Evolutionary conservation across 2,797 vertebrate genomes (phyloP), one percentile per base, ranked within the genome.

Genomic region (Pipistrellus pipistrellus): DNA sequence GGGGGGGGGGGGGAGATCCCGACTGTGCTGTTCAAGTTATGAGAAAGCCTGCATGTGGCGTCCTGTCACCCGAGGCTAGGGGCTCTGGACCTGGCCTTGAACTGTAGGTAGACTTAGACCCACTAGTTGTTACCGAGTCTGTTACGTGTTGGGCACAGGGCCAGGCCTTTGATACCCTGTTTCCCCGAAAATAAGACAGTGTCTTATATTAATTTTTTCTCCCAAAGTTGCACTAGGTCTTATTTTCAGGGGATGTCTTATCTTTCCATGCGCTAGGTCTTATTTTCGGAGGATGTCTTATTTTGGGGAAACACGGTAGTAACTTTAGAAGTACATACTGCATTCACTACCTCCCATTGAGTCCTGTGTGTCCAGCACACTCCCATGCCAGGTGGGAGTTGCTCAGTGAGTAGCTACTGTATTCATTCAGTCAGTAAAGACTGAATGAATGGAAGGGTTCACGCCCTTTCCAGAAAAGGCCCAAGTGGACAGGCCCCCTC

Each of bases 1-100:
- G 14, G 14, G 48, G 48, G 15, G 4, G 15, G 48, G 15, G 8
- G 38, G 48, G 48, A 6, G 38, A 41, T 41, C 38, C 6, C 38
- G 1, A 41, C 32, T 77, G 8, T 27, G 35, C 55, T 41, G 0
- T 48, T 48, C 41, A 35, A 68, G 25, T 81, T 80, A 46, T 30
- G 53, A 89, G 93, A 81, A 84, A 62, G 51, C 69, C 64, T 75
- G 75, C 25, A 66, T 59, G 57, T 89, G 68, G 8, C 59, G 51
- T 17, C 32, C 55, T 66, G 14, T 53, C 20, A 1, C 30, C 41
- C 69, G 64, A 48, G 51, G 4, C 51, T 78, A 11, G 23, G 41
- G 32, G 9, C 17, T 83, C 15, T 76, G 38, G 27, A 18, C 30
- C 46, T 93, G 69, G 12, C 78, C 30, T 83, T 59, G 38, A 76